phyloP scores from a whole-genome alignment of 1,140 invertebrate genomes.

The Drosophila obscura region DNA sequence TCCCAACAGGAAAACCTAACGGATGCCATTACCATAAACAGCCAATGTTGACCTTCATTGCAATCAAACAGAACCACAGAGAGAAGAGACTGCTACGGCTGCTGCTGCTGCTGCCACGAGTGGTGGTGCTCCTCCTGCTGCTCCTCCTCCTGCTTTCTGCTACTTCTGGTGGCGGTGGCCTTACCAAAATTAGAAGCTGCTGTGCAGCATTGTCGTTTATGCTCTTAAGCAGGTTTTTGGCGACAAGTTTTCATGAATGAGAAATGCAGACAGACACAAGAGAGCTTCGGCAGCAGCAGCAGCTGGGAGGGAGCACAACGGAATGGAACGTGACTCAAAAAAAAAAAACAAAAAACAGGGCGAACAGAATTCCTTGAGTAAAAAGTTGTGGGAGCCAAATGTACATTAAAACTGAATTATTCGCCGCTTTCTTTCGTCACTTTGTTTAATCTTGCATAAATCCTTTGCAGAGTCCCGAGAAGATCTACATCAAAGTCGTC shows the following conservation, averaged over 20 bases:
- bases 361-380: slow-evolving; percentile 6
- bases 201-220: slow-evolving; percentile 26
- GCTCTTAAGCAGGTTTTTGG: slow-evolving; percentile 57
- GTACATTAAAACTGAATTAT: not conserved
- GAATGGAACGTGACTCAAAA: slow-evolving; percentile 57
- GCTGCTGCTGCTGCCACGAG: slow-evolving; percentile 21
- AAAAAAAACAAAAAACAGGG: slow-evolving; percentile 33
- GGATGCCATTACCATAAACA: slow-evolving; percentile 81
- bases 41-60: slow-evolving; percentile 77
- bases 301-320: slow-evolving; percentile 41
- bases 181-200: slow-evolving; percentile 76
- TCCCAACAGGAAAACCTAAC: slow-evolving; percentile 81
- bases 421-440: not conserved
- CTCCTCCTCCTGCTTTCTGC: not conserved
- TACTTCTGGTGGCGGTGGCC: slow-evolving; percentile 49
- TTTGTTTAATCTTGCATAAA: not conserved
- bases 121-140: too few species aligned
- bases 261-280: not conserved
- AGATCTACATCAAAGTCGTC: slow-evolving; percentile 92
- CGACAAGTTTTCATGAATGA: slow-evolving; percentile 23
- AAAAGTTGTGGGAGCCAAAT: slow-evolving; percentile 16
- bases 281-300: slow-evolving; percentile 15
- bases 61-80: slow-evolving; percentile 62
- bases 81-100: slow-evolving; percentile 25
- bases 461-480: slow-evolving; percentile 90